Base-by-base conservation (phyloP, 2,797 vertebrate genomes). In the Tapera naevia region DNA sequence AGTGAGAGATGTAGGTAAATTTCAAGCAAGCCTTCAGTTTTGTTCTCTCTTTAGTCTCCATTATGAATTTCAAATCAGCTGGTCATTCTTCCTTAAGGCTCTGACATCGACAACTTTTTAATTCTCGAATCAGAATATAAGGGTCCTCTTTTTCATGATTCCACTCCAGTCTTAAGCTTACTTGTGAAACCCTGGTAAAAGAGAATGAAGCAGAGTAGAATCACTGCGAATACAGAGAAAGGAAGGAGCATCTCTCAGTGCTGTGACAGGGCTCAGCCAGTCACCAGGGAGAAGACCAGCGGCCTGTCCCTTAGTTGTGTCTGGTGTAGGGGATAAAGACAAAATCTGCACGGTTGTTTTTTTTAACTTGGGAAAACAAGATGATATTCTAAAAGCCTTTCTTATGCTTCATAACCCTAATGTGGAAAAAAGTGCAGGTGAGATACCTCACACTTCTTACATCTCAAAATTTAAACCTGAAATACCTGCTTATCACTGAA, bases 191-290 rank as follows among this genome's bases (percentile, higher is more conserved):
- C 8, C 6, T 33, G 35, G 62, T 41, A 35, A 57, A 64, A 43
- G 13, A 30, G 15, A 25, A 19, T 1, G 5, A 46, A 45, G 27
- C 24, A 9, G 35, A 19, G 16, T 28, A 35, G 57, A n/a, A 39
- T 39, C n/a, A 19, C 21, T 2, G 2, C 1, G 28, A 70, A 11
- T 7, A 24, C 32, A 9, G 12, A 25, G 70, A 22, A 46, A 8
- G 25, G 30, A 22, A 22, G 32, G 22, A 4, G 3, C 3, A 24
- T 13, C 9, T 11, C 1, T 57, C 11, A 1, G 39, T 65, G 61
- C 48, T 22, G 16, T 37, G 60, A 5, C 2, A 43, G 35, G 46
- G 67, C 61, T 43, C 43, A 32, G 64, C n/a, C 5, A 0, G 45
- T 70, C 30, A 2, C 37, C 7, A n/a, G 57, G 69, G 19, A 50